Evolutionary conservation across 2,113 vertebrate species (phyloP), one percentile per base, ranked within the genome.

Genomic region (Hymenochirus boettgeri): DNA sequence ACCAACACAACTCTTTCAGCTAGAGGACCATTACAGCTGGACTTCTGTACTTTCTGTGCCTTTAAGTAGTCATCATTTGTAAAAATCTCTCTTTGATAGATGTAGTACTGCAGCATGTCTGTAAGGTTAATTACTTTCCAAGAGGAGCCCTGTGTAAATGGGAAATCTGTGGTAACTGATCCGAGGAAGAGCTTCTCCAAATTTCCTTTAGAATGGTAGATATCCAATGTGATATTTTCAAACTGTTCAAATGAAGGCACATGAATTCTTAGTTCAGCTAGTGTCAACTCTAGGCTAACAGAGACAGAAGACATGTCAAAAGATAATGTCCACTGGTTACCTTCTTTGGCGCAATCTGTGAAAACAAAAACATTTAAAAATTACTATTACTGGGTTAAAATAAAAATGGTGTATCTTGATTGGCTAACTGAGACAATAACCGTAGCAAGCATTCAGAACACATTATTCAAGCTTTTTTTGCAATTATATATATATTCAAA

Each of bases 111-210:
- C 22, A 95, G 82, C 37, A 89, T 71, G 39, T 59, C 56, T 0
- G 91, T 92, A 70, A 93, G 61, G 19, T 94, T 86, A 17, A 92
- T 89, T 9, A 91, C 81, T 45, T 80, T 86, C 91, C 92, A 94
- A 29, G 84, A 71, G 1, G 85, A 75, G 18, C 73, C 79, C 10
- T 26, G 58, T 7, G 65, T 55, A 11, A 7, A 9, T 2, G 61
- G 62, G 12, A 73, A 76, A 12, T 54, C 60, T 1, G 74, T 70
- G 1, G 19, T 1, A 53, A 88, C 76, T 1, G 83, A 90, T 18
- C 92, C 91, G 55, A 94, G 75, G 63, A 90, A 74, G 45, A 87
- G 70, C 5, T 54, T 78, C 7, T 79, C 79, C 3, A 76, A 22
- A 50, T 3, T 60, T 17, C 72, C 74, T 8, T 6, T 71, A 55